Conservation (phyloP, 2,797 vertebrate genomes). For the Tapera naevia region DNA sequence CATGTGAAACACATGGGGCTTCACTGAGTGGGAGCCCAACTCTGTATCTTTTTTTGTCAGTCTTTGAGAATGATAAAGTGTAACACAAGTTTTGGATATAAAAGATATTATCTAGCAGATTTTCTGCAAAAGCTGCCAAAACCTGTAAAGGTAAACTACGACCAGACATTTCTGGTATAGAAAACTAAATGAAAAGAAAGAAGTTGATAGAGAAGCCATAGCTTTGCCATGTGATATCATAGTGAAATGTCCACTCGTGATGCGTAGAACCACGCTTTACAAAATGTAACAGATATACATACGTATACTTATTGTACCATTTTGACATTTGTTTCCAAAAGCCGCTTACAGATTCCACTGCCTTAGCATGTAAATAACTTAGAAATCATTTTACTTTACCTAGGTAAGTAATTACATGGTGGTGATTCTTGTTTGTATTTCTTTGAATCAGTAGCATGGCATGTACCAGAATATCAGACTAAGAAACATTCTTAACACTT, state of each 20-base stretch:
- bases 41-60: background rate
- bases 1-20: background rate
- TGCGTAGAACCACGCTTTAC: background rate
- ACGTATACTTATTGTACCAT: background rate
- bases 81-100: background rate
- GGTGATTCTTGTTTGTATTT: background rate
- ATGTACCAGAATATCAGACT: slow-evolving; percentile 15
- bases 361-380: background rate
- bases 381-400: background rate
- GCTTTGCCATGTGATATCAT: background rate
- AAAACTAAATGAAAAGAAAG: background rate
- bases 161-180: background rate
- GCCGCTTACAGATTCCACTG: background rate
- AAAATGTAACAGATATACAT: background rate
- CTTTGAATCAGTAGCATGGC: slow-evolving; percentile 32
- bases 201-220: background rate
- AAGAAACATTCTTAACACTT: slow-evolving; percentile 24
- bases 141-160: background rate
- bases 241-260: background rate
- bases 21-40: background rate
- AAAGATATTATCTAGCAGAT: background rate
- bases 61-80: background rate
- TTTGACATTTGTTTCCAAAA: background rate
- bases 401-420: background rate
- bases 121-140: background rate